Evolutionary conservation across 37 sponge, comb jelly and placozoan species (phyloP), one percentile per base, ranked within the genome.

Genomic region (Axinella damicornis): DNA sequence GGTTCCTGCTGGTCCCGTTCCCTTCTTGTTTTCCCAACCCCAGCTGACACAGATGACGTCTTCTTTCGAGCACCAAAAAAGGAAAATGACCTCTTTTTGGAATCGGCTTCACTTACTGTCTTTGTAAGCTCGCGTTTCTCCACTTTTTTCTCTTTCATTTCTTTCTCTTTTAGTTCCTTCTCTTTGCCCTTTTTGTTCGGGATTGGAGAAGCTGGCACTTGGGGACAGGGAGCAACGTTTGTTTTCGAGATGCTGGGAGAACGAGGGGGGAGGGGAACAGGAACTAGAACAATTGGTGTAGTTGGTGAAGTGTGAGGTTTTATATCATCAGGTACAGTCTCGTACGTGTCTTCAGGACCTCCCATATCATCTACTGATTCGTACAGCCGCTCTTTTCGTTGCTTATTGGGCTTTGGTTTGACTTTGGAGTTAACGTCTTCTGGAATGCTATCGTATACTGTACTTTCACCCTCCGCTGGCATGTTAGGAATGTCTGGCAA

Each of bases 301-400:
- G 83, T 24, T 25, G 73, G 63, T 20, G 59, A 40, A 18, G 38
- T 39, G 21, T 22, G 2, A 53, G 73, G 67, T 65, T 22, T 37
- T 1, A 72, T 13, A 38, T 83, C 73, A n/a, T 87, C 84, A 34
- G 88, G 85, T 14, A 92, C 93, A 61, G 66, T 74, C 72, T 92
- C 93, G 34, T 92, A 92, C 77, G 83, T 77, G 39, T 83, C 88
- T n/a, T 91, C 78, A 13, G 61, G 34, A 24, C 73, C 67, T 67
- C 27, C 60, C 59, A 74, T 62, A 1, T 85, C 81, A 52, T 83
- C 79, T 19, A 89, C 64, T 0, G 84, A 83, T 17, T 89, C 89
- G 41, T 89, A 89, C 32, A 83, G 12, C 22, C 73, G 41, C 52
- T 87, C 74, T 36, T 39, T 46, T 12, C 58, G 2, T n/a, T 19